Conservation (phyloP, 2,113 vertebrate genomes). For the human (Homo sapiens) region DNA sequence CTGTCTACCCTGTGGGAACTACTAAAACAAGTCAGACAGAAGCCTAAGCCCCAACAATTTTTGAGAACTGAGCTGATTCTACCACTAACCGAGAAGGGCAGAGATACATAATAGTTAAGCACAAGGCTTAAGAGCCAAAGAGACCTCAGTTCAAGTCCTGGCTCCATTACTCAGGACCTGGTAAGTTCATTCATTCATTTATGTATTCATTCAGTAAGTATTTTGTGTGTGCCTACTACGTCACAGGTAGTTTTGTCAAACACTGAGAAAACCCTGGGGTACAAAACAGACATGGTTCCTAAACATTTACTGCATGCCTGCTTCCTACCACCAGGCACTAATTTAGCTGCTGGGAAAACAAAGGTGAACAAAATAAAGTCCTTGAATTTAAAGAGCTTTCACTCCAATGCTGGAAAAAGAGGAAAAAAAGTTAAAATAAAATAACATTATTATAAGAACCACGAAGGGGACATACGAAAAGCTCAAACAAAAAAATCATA, state of each 20-base stretch:
- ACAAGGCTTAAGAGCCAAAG: background rate
- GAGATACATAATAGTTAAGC: background rate
- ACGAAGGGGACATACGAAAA: background rate
- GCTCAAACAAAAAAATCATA: background rate
- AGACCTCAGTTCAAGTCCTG: background rate
- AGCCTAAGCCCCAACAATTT: background rate
- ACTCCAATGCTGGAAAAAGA: background rate
- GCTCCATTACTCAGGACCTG: background rate
- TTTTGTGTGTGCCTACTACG: background rate
- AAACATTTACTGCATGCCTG: background rate
- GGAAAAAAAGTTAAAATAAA: background rate
- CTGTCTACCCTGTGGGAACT: background rate
- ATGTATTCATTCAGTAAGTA: background rate
- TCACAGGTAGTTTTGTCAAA: background rate
- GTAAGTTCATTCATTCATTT: background rate
- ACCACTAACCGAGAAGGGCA: background rate
- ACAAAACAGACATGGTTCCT: background rate
- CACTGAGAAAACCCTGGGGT: background rate
- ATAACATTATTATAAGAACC: background rate
- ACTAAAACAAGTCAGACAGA: background rate
- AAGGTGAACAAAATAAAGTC: background rate
- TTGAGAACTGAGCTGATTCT: background rate
- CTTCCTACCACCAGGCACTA: background rate
- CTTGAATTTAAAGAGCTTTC: background rate
- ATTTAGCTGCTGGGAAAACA: background rate